Percentiles rank a stretch among this genome's conserved stretches.
phyloP scores from a whole-genome alignment of 1,140 invertebrate species.

The Drosophila lacteicornis region DNA sequence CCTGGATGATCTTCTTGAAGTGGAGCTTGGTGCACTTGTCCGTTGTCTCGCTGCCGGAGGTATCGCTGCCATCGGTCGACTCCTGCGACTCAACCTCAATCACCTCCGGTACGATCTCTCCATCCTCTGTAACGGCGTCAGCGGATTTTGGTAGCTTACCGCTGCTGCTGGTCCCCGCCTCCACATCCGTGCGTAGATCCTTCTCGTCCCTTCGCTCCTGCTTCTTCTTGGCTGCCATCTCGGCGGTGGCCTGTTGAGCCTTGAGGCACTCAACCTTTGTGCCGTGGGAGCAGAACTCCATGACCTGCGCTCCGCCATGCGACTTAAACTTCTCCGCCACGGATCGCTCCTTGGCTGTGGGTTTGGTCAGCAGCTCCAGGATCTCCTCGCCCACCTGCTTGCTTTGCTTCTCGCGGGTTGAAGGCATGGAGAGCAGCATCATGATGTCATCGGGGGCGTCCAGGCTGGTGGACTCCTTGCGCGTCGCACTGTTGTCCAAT shows the following conservation, averaged over 20 bases:
- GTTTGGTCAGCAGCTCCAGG: conserved; percentile 96
- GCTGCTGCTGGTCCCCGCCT: conserved; percentile 6
- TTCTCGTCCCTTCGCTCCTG: conserved; percentile 83
- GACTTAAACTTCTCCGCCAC: conserved; percentile 97
- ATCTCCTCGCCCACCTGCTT: conserved; percentile 99
- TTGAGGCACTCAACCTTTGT: conserved; percentile 95
- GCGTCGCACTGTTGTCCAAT: conserved; percentile 23
- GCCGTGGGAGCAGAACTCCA: conserved; percentile 98
- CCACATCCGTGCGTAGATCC: conserved; percentile 23
- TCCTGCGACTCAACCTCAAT: conserved; percentile 67
- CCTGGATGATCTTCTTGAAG: conserved; percentile 98
- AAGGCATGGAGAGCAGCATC: conserved; percentile 95
- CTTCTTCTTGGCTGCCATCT: conserved; percentile 82
- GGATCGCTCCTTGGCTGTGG: conserved; percentile 97
- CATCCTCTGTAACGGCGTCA: conserved; percentile 63
- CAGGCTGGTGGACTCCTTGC: conserved; percentile 85
- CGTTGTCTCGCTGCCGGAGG: conserved; percentile 42
- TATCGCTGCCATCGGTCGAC: conserved; percentile 67
- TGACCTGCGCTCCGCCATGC: conserved; percentile 96
- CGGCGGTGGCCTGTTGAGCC: conserved; percentile 86
- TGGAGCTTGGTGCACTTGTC: conserved; percentile 94
- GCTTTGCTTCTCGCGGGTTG: conserved; percentile 96
- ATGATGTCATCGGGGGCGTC: conserved; percentile 88
- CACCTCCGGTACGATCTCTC: conserved; percentile 70
- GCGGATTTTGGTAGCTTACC: conserved; percentile 42